Base-by-base conservation (phyloP, 2,888 invertebrate genomes). In the Plemyria rubiginata region DNA sequence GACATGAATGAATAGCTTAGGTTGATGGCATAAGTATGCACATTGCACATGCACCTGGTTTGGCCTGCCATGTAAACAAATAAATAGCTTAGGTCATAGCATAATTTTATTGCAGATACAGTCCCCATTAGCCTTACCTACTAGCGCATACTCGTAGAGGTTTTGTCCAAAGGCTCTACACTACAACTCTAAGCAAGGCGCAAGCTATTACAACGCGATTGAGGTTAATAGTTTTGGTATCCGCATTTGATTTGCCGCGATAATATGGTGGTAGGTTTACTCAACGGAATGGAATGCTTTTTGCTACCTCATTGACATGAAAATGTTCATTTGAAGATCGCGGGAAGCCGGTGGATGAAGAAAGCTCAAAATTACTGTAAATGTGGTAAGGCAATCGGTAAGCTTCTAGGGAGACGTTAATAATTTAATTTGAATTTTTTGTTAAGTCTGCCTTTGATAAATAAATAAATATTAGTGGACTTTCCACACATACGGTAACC, bases 221-320 rank as follows among this genome's bases (percentile, higher is more conserved):
- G 60, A 64, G 64, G 64, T 45, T 64, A 64, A 60, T 60, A 56
- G 53, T 53, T 53, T 53, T 52, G 13, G 56, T 64, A 64, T 64
- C 60, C 64, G 64, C 63, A 52, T 64, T 57, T 55, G 52, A 64
- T 60, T 56, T 15, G 49, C 32, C 51, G 49, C 43, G 54, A 55
- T 60, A 60, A 43, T 50, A 54, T 40, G 29, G 41, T 45, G 45
- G 16, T 22, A 16, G 16, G 43, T 46, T 46, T 56, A 41, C 49
- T 28, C 38, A 56, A 48, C 40, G 13, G 12, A 15, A 48, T 55
- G 40, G 11, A 56, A 38, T 48, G 43, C 36, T 52, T 52, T 52
- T 52, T 52, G 38, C 22, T 41, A 41, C 22, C 9, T 8, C 52
- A 40, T 36, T 52, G 51, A n/a, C 29, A 32, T 13, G 32, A n/a